Conservation (phyloP, 2,113 vertebrate genomes). For the Pelvicachromis taeniatus region DNA sequence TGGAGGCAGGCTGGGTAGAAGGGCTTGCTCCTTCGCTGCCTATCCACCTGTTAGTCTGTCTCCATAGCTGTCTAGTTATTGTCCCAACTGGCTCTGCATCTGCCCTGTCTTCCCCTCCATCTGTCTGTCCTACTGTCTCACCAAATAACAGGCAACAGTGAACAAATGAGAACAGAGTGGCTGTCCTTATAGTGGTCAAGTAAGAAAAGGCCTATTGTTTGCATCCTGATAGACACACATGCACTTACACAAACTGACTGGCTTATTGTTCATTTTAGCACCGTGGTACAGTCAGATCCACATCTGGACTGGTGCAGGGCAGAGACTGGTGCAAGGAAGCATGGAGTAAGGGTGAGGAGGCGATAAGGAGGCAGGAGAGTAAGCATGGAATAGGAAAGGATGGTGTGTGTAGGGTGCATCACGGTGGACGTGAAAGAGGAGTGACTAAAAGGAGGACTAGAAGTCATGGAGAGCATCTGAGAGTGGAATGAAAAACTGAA, state of each 20-base stretch:
- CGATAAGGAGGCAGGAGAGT: background rate
- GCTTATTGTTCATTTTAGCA: conserved; percentile 59
- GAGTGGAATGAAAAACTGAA: background rate
- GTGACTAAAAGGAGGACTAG: background rate
- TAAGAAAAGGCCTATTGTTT: conserved; percentile 58
- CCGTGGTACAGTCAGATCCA: conserved; percentile 73
- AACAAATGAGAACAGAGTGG: conserved; percentile 11
- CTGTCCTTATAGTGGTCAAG: conserved; percentile 30
- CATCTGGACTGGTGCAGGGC: conserved; percentile 71
- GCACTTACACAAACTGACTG: conserved; percentile 17
- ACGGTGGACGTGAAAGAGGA: background rate
- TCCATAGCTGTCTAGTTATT: background rate
- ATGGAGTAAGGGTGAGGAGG: conserved; percentile 34
- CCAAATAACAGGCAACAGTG: background rate
- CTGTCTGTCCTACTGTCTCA: conserved; percentile 7
- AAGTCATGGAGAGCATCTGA: background rate
- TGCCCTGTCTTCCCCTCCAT: background rate
- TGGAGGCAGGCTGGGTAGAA: conserved; percentile 33
- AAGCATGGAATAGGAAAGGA: background rate
- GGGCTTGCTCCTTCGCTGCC: background rate
- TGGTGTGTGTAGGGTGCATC: background rate
- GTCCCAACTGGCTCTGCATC: background rate
- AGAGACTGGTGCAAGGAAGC: conserved; percentile 49
- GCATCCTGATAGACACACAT: background rate
- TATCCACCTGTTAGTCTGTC: conserved; percentile 8